A percentile compares a stretch with the other conserved stretches of the same genome.
These are phyloP conservation scores for Gryon sp. DNA, from an alignment of 1,140 invertebrate genomes.

Conservation along the genomic window DNA sequence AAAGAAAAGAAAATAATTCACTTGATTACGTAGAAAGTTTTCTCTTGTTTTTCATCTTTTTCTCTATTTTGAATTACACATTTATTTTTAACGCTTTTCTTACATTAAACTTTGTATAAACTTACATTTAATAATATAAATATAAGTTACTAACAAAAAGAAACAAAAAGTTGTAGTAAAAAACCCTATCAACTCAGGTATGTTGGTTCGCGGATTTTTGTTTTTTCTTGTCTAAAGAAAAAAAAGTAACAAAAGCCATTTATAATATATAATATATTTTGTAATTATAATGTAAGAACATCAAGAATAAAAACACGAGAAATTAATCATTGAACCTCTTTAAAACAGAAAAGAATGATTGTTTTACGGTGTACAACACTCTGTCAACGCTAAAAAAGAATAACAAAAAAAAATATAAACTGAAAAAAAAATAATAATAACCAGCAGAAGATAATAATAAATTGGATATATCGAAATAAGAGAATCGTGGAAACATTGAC, in stretches of 20 bases:
- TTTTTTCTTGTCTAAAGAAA: too few species aligned
- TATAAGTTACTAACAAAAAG: too few species aligned
- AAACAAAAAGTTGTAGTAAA: too few species aligned
- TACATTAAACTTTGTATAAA: too few species aligned
- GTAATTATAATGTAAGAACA: slow-evolving; percentile 49
- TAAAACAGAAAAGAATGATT: slow-evolving; percentile 55
- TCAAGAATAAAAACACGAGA: slow-evolving; percentile 43
- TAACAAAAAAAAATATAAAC: slow-evolving; percentile 48
- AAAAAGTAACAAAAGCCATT: slow-evolving; percentile 32
- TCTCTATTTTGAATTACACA: too few species aligned
- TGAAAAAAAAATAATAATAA: not conserved
- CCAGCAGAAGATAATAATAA: not conserved
- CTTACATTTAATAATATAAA: too few species aligned
- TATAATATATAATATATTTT: slow-evolving; percentile 45
- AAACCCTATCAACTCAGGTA: too few species aligned
- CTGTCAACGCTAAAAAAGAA: slow-evolving; percentile 54
- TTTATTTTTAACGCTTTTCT: too few species aligned
- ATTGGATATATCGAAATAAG: not conserved
- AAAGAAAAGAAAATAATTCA: too few species aligned
- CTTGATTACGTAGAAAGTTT: too few species aligned
- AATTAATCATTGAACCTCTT: slow-evolving; percentile 45
- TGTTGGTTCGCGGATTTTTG: too few species aligned
- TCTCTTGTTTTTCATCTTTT: too few species aligned
- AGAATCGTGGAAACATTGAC: slow-evolving; percentile 6
- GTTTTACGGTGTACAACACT: slow-evolving; percentile 48